phyloP scores from a whole-genome alignment of 2,797 vertebrate species.

The Caiman crocodilus region DNA sequence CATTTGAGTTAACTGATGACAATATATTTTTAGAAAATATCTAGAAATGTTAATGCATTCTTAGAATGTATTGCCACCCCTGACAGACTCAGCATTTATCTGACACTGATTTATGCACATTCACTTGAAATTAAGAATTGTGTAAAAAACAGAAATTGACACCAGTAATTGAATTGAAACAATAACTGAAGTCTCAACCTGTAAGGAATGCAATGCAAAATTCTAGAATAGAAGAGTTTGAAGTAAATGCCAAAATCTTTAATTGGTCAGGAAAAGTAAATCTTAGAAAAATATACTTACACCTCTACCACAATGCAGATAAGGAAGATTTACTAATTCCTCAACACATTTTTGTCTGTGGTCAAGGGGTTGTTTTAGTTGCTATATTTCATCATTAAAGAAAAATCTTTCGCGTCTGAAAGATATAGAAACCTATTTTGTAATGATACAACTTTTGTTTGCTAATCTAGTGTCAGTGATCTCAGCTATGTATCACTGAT shows the following conservation, averaged over 20 bases:
- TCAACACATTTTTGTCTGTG: background rate
- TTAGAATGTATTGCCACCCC: background rate
- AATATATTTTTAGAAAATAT: background rate
- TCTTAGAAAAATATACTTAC: background rate
- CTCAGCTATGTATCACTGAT: rapidly evolving
- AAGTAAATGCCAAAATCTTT: background rate
- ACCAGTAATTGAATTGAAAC: background rate
- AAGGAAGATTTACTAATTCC: background rate
- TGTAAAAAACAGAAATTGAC: background rate
- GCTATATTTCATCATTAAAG: background rate
- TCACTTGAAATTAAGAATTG: background rate
- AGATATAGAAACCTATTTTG: background rate
- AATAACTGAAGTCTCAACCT: background rate
- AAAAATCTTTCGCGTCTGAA: background rate
- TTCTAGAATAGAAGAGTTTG: background rate
- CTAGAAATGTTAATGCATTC: background rate
- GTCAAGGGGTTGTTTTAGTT: background rate
- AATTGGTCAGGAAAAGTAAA: background rate
- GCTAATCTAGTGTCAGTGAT: background rate
- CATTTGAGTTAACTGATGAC: background rate
- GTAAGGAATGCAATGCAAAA: background rate
- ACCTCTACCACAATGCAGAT: background rate
- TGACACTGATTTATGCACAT: background rate
- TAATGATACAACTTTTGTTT: background rate
- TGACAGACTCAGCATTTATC: background rate